phyloP scores from a whole-genome alignment of 2,797 vertebrate genomes.

The Adrianichthys oophorus region DNA sequence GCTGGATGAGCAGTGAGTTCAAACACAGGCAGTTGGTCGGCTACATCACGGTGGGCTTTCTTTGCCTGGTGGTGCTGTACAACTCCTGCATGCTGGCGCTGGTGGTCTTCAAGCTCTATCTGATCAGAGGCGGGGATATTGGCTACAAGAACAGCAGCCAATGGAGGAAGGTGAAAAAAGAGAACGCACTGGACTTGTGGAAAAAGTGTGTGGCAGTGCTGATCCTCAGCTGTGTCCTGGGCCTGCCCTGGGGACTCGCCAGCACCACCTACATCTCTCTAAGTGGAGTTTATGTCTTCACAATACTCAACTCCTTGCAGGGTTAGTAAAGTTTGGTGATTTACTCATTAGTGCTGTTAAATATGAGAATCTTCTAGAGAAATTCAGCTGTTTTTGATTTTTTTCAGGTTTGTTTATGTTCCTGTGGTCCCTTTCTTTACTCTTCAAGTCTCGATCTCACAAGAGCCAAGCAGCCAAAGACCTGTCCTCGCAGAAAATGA shows the following conservation, averaged over 20 bases:
- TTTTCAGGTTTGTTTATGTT: conserved; percentile 72
- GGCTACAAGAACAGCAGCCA: neutral
- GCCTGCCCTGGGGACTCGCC: conserved; percentile 78
- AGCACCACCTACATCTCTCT: conserved; percentile 68
- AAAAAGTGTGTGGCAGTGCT: conserved; percentile 77
- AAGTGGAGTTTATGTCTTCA: conserved; percentile 82
- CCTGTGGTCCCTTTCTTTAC: conserved; percentile 72
- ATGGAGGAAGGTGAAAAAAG: conserved; percentile 17
- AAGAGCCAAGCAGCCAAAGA: conserved; percentile 39
- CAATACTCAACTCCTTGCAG: conserved; percentile 81
- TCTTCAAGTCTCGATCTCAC: conserved; percentile 45
- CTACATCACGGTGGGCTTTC: conserved; percentile 77
- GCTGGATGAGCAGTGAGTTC: conserved; percentile 65
- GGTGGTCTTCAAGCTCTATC: conserved; percentile 76
- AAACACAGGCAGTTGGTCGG: conserved; percentile 33
- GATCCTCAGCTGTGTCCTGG: conserved; percentile 82
- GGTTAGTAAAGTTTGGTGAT: conserved; percentile 47
- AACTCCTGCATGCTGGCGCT: conserved; percentile 84
- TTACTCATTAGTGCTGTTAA: neutral
- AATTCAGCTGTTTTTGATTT: neutral
- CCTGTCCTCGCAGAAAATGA: conserved; percentile 59
- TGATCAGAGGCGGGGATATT: conserved; percentile 5
- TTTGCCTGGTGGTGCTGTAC: conserved; percentile 83
- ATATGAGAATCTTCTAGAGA: no score
- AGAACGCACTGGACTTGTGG: conserved; percentile 63